Base-by-base conservation (phyloP, 2,797 vertebrate species). In the Catharus ustulatus region DNA sequence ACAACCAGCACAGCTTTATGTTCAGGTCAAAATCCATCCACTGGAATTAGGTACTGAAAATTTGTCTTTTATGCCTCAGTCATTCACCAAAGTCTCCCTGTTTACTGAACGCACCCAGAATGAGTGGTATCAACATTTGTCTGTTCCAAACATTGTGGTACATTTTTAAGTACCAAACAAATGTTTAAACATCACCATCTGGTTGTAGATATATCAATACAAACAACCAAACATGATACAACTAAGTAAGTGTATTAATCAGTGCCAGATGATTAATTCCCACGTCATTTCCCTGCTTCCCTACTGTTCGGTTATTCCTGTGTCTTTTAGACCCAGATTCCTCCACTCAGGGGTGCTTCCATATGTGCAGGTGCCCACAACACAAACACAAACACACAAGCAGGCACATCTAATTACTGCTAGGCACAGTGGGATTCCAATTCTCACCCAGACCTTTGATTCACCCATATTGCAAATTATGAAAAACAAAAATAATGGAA, bases 101-200 rank as follows among this genome's bases (percentile, higher is more conserved):
- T 88, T 96, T 96, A 84, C 68, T 57, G 54, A 95, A 76, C 15
- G n/a, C 23, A 36, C 46, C 48, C 90, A 81, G 78, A 91, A 84
- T 1, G 11, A 90, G 63, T 72, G 63, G 26, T 62, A 89, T 87
- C 95, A 88, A 89, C 92, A 92, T 87, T 92, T 92, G 81, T 52
- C 92, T 92, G 78, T 69, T 63, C 42, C 94, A 97, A 97, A 96
- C 93, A 82, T 91, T 95, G 93, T 87, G 82, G 89, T 94, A 89
- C 68, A 71, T 94, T 96, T 96, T 94, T 80, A 96, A 95, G 93
- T 94, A 96, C 55, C 87, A 87, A 97, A 93, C 80, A 87, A 96
- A 93, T 94, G 95, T 96, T 96, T 96, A 95, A 96, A 95, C 93
- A 95, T 95, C 74, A 95, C 95, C 96, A 97, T 96, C 94, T 97